A percentile compares a stretch with the other conserved stretches of the same genome.
These are phyloP conservation scores for Apodemia hepburni DNA, from an alignment of 2,888 invertebrate genomes.

Conservation along the genomic window DNA sequence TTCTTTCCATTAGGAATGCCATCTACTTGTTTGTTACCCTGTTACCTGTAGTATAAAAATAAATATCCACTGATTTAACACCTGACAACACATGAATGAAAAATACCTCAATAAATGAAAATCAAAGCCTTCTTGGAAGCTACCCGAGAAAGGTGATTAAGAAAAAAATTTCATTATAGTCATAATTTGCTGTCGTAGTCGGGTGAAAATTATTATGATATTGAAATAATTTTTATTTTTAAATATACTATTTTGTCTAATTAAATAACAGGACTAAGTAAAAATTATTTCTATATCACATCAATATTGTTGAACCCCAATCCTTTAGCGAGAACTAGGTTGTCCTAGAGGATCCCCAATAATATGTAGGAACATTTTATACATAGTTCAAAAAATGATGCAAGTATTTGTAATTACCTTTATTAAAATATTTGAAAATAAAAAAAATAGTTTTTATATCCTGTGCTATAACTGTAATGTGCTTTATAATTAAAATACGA, in stretches of 20 bases:
- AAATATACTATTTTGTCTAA: not conserved
- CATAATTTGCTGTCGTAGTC: not conserved
- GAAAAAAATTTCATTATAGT: too few relatives aligned
- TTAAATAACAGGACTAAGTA: not conserved
- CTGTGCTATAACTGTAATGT: too few relatives aligned
- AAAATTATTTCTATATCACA: conserved; percentile 1
- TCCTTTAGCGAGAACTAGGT: conserved; percentile 12
- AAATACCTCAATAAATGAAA: too few relatives aligned
- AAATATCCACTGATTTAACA: too few relatives aligned
- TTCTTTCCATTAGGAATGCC: too few relatives aligned
- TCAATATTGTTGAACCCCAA: conserved; percentile 9
- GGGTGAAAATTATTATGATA: not conserved
- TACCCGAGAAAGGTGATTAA: too few relatives aligned
- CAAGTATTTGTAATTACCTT: conserved; percentile 15
- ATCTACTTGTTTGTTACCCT: too few relatives aligned
- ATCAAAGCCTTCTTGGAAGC: too few relatives aligned
- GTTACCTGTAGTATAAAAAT: too few relatives aligned
- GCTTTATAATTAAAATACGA: too few relatives aligned
- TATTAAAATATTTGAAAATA: conserved; percentile 10
- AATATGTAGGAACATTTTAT: conserved; percentile 5
- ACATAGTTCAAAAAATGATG: conserved; percentile 13
- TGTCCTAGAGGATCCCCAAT: conserved; percentile 9
- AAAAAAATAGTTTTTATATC: not conserved
- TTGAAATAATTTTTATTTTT: conserved; percentile 5
- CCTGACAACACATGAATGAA: too few relatives aligned